These are phyloP conservation scores for Muntiacus reevesi DNA, from an alignment of 2,113 vertebrate genomes.

Conservation along the genomic window DNA sequence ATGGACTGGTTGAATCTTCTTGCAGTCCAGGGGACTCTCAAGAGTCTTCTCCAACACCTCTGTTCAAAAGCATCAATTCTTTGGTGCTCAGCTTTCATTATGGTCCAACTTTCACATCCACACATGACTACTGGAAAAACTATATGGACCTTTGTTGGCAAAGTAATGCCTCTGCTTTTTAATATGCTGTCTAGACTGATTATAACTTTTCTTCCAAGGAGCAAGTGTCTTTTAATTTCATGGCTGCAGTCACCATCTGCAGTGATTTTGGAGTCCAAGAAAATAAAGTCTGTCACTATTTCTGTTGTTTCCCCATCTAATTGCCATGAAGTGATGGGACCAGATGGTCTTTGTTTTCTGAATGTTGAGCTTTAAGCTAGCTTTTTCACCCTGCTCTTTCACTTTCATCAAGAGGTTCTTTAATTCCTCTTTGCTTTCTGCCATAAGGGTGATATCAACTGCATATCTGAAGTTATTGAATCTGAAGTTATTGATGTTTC, in stretches of 20 bases:
- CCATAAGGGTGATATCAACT: neutral
- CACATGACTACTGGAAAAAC: neutral
- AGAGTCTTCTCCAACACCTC: neutral
- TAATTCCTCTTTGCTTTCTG: neutral
- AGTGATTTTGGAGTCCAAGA: neutral
- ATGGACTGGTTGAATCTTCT: neutral
- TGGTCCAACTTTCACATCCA: neutral
- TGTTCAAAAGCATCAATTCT: neutral
- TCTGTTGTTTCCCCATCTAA: neutral
- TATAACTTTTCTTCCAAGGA: neutral
- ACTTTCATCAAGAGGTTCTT: neutral
- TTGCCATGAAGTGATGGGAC: neutral
- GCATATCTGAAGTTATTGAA: neutral
- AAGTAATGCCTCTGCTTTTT: neutral
- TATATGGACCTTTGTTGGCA: neutral
- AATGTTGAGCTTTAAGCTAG: neutral
- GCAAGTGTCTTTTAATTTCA: neutral
- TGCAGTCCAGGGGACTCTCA: neutral
- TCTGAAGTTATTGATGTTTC: neutral
- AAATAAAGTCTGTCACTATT: neutral
- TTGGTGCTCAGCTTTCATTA: neutral
- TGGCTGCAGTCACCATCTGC: neutral
- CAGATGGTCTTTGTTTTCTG: neutral
- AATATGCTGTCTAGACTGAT: neutral
- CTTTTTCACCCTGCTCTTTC: neutral